These are phyloP conservation scores for Ormyrus pomaceus DNA, from an alignment of 2,888 invertebrate genomes.

Conservation along the genomic window DNA sequence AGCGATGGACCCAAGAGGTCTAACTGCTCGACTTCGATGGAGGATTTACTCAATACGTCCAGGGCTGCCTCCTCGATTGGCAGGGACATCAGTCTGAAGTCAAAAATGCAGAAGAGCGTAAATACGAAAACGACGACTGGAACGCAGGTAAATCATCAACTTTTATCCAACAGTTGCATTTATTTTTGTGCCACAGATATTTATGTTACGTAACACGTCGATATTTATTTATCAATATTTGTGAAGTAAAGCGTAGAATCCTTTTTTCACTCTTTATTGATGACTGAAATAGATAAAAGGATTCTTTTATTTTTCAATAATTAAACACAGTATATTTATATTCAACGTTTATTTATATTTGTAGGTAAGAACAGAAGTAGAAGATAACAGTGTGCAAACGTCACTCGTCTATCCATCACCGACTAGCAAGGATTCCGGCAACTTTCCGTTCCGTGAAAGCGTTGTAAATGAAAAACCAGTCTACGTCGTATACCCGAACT, in stretches of 20 bases:
- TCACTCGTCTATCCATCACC: constrained; percentile 70
- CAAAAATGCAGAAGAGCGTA: neutral
- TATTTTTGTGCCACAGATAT: too few relatives aligned
- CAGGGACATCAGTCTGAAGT: constrained; percentile 25
- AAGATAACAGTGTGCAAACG: constrained; percentile 72
- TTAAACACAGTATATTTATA: neutral
- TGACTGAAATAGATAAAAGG: neutral
- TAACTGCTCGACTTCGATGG: constrained; percentile 73
- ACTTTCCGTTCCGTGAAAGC: constrained; percentile 65
- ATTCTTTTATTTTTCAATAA: neutral
- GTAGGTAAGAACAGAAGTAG: constrained; percentile 68
- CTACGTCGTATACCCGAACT: constrained; percentile 93
- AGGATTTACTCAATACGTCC: constrained; percentile 71
- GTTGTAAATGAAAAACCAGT: constrained; percentile 82
- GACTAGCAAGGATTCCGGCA: constrained; percentile 54
- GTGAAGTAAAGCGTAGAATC: too few relatives aligned
- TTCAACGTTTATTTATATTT: neutral
- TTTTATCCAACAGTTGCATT: too few relatives aligned
- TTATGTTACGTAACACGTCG: too few relatives aligned
- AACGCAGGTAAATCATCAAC: constrained; percentile 61
- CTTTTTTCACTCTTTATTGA: too few relatives aligned
- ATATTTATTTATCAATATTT: too few relatives aligned
- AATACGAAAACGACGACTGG: constrained; percentile 43
- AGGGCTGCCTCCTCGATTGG: constrained; percentile 68
- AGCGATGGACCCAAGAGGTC: constrained; percentile 73